phyloP scores from a whole-genome alignment of 2,888 invertebrate species.

The Tinea trinotella region DNA sequence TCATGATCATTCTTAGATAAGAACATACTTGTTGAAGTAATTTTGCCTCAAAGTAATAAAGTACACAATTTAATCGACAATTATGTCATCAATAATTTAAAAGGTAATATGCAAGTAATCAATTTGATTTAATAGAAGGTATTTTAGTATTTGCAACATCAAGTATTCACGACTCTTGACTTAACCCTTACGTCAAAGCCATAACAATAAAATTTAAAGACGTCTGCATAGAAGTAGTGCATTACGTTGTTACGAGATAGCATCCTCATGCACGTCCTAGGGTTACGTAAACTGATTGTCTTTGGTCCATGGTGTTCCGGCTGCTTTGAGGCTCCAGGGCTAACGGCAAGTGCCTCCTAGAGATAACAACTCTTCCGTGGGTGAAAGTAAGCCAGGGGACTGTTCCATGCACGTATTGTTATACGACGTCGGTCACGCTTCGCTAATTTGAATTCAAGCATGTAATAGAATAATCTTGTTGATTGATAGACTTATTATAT shows the following conservation, averaged over 20 bases:
- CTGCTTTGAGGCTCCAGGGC: slow-evolving; percentile 14
- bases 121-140: background rate
- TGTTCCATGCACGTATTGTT: slow-evolving; percentile 39
- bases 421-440: slow-evolving; percentile 49
- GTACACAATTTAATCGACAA: too few relatives aligned
- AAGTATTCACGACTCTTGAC: background rate
- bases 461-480: slow-evolving; percentile 53
- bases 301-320: background rate
- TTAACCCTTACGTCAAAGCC: background rate
- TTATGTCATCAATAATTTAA: too few relatives aligned
- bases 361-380: slow-evolving; percentile 32
- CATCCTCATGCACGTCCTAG: slow-evolving; percentile 12
- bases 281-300: slow-evolving; percentile 10
- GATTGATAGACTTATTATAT: slow-evolving; percentile 56
- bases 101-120: too few relatives aligned
- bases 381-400: slow-evolving; percentile 46
- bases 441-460: slow-evolving; percentile 50
- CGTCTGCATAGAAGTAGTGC: slow-evolving; percentile 3
- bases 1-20: background rate
- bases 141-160: background rate
- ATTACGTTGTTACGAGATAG: slow-evolving; percentile 14
- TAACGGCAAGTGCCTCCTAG: slow-evolving; percentile 32
- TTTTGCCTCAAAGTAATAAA: too few relatives aligned
- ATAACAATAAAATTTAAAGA: slow-evolving; percentile 12
- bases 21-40: too few relatives aligned